Evolutionary conservation across 2,797 vertebrate species (phyloP).

Genomic region (Oreortyx pictus): DNA sequence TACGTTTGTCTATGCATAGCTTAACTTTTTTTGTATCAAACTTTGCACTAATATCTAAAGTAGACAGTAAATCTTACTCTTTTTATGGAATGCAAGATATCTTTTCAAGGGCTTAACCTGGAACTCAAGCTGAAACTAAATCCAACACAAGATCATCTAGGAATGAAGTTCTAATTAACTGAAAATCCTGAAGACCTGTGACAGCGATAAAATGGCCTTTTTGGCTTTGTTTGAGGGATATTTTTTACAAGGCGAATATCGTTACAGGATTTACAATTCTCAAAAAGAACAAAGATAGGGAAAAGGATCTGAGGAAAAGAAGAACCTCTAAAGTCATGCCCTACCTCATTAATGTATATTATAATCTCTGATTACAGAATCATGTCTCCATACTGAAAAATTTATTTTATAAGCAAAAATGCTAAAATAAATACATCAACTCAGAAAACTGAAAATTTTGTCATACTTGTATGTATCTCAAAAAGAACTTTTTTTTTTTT

Average conservation of each 20-base stretch:
- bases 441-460: background rate
- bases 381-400: background rate
- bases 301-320: background rate
- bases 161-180: background rate
- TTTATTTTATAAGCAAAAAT: background rate
- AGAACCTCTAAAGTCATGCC: background rate
- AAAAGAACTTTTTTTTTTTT: background rate
- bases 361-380: background rate
- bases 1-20: background rate
- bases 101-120: background rate
- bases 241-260: background rate
- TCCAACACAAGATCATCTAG: background rate
- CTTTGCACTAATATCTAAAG: background rate
- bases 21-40: background rate
- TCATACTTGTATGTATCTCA: background rate
- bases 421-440: background rate
- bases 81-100: background rate
- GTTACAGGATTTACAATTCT: background rate
- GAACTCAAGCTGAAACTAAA: no score
- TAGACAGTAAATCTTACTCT: background rate
- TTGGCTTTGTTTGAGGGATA: background rate
- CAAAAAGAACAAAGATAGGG: background rate
- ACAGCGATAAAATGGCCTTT: rapidly evolving
- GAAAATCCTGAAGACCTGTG: background rate
- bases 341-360: background rate